phyloP scores from a whole-genome alignment of 2,797 vertebrate genomes.

The Lagocephalus sceleratus region DNA sequence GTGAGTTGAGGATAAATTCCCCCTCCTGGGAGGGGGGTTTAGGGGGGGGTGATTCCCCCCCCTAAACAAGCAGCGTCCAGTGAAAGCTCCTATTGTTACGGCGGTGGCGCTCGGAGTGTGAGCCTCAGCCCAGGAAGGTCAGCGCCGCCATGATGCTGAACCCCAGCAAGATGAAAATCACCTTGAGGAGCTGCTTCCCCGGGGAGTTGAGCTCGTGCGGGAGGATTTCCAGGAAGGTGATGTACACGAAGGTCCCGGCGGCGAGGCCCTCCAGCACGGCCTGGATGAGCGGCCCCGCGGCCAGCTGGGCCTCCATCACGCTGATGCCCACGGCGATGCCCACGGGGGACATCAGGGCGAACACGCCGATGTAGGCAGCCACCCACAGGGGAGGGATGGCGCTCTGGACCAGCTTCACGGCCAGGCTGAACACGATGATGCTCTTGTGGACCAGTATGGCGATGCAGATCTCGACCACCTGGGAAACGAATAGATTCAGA shows the following conservation, averaged over 20 bases:
- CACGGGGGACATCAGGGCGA: conserved; percentile 85
- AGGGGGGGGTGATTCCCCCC: too few species aligned
- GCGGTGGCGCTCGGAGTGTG: background rate
- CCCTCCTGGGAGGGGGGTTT: too few species aligned
- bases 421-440: conserved; percentile 88
- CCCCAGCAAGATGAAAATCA: conserved; percentile 82
- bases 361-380: conserved; percentile 73
- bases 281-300: conserved; percentile 73
- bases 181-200: conserved; percentile 81
- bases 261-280: conserved; percentile 84
- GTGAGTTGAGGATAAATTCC: too few species aligned
- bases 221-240: conserved; percentile 91
- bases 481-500: background rate
- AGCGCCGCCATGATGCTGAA: conserved; percentile 84
- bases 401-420: conserved; percentile 82
- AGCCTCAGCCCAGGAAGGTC: conserved; percentile 76
- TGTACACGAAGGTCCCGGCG: conserved; percentile 87
- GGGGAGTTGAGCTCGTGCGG: conserved; percentile 84
- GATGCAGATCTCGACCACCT: conserved; percentile 85
- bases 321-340: conserved; percentile 83
- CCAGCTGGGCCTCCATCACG: conserved; percentile 72
- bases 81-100: too few species aligned
- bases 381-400: conserved; percentile 72
- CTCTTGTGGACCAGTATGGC: conserved; percentile 89
- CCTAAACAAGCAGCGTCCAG: too few species aligned